Conservation (phyloP, 1,140 invertebrate genomes). For the Monochamus saltuarius region DNA sequence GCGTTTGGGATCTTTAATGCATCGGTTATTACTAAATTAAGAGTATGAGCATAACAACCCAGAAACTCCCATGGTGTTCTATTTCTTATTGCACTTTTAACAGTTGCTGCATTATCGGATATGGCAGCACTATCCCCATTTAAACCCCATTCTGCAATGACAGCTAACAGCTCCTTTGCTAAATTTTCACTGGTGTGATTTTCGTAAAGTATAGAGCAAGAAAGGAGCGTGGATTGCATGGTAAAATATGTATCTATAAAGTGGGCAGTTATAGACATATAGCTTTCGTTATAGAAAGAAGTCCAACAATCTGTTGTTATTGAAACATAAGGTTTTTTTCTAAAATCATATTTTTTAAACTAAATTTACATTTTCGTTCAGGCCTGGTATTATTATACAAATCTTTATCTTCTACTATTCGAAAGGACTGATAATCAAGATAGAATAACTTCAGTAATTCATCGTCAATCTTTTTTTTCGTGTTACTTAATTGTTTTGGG, state of each 20-base stretch:
- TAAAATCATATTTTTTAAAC: conserved; percentile 28
- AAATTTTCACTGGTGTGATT: no score
- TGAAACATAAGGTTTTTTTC: conserved; percentile 22
- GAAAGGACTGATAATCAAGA: conserved; percentile 18
- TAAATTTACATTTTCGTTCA: conserved; percentile 19
- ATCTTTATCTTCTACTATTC: conserved; percentile 22
- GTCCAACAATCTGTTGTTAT: conserved; percentile 48
- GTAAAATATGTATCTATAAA: conserved; percentile 37
- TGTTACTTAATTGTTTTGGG: no score
- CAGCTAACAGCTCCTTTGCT: no score
- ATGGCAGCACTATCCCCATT: conserved; percentile 34
- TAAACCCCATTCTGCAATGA: conserved; percentile 34
- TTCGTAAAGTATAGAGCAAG: no score
- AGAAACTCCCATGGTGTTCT: conserved; percentile 34
- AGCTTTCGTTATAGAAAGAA: conserved; percentile 41
- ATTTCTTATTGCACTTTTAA: conserved; percentile 38
- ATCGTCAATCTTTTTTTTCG: no score
- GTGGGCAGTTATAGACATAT: conserved; percentile 41
- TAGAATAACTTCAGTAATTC: no score
- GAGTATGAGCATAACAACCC: conserved; percentile 39
- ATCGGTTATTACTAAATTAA: conserved; percentile 35
- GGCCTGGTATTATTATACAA: conserved; percentile 17
- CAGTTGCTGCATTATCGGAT: conserved; percentile 44
- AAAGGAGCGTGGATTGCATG: conserved; percentile 24
- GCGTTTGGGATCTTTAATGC: conserved; percentile 13